Percentiles rank a stretch among this genome's conserved stretches.
phyloP scores from a whole-genome alignment of 2,113 vertebrate genomes.

The Australoheros scitulus region DNA sequence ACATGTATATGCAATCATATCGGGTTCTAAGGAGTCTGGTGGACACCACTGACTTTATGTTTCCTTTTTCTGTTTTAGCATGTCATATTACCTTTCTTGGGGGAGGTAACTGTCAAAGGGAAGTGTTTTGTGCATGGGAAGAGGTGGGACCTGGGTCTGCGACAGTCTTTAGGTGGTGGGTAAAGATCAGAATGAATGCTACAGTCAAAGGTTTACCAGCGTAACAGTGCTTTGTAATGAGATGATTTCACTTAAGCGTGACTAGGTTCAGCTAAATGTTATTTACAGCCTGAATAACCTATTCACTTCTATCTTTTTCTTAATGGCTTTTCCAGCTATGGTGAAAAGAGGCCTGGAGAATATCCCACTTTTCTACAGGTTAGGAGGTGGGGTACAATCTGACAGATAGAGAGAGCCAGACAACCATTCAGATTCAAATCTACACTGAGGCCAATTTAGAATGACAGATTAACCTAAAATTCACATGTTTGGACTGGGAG shows the following conservation, averaged over 20 bases:
- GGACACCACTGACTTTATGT: background rate
- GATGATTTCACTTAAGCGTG: too few species aligned
- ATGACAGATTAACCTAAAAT: background rate
- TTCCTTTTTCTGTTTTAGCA: rapidly evolving
- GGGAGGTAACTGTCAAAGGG: background rate
- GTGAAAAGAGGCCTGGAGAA: rapidly evolving
- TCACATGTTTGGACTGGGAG: background rate
- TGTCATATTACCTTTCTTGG: background rate
- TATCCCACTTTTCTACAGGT: background rate
- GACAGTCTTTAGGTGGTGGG: too few species aligned
- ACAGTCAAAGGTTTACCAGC: too few species aligned
- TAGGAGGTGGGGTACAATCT: background rate
- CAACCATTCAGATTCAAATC: rapidly evolving
- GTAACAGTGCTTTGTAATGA: too few species aligned
- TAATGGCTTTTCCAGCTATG: background rate
- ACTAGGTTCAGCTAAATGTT: background rate
- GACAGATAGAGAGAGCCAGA: background rate
- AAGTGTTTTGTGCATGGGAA: background rate
- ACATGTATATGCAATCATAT: too few species aligned
- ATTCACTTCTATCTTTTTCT: rapidly evolving
- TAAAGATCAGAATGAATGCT: too few species aligned
- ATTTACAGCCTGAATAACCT: background rate
- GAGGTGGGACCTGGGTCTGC: background rate
- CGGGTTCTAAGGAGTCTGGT: background rate
- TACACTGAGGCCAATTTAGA: background rate